Conservation (phyloP, 2,797 vertebrate genomes). For the Pangasius mekongensis region DNA sequence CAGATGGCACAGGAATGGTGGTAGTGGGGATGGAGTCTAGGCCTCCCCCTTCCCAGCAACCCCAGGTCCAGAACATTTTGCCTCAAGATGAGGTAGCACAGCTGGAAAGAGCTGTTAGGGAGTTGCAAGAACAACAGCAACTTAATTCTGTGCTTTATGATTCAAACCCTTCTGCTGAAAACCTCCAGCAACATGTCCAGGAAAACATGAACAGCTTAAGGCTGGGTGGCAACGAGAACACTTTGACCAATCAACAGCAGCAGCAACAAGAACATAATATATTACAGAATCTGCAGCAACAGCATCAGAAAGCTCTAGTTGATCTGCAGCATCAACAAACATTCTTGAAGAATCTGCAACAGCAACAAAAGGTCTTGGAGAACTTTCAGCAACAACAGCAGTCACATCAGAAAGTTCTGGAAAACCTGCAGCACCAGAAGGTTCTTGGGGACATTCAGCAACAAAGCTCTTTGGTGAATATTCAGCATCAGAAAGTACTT, state of each 20-base stretch:
- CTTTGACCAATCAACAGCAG: slow-evolving; percentile 65
- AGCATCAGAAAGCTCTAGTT: slow-evolving; percentile 59
- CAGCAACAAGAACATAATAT: slow-evolving; percentile 68
- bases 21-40: slow-evolving; percentile 82
- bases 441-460: slow-evolving; percentile 75
- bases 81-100: slow-evolving; percentile 87
- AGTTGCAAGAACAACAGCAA: slow-evolving; percentile 83
- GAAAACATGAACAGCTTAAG: slow-evolving; percentile 95
- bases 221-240: slow-evolving; percentile 83
- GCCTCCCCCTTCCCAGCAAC: slow-evolving; percentile 70
- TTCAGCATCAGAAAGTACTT: slow-evolving; percentile 61
- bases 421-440: slow-evolving; percentile 77
- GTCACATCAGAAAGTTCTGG: slow-evolving; percentile 76
- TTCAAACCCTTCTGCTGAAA: slow-evolving; percentile 83
- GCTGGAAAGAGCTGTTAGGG: slow-evolving; percentile 91
- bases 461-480: slow-evolving; percentile 55
- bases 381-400: slow-evolving; percentile 67
- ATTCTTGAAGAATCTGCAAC: slow-evolving; percentile 65
- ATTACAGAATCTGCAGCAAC: slow-evolving; percentile 58
- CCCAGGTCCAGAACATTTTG: slow-evolving; percentile 79
- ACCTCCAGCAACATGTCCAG: slow-evolving; percentile 85
- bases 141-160: slow-evolving; percentile 92
- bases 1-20: slow-evolving; percentile 74
- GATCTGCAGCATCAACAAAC: slow-evolving; percentile 75
- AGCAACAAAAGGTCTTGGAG: slow-evolving; percentile 59